Base-by-base conservation (phyloP, 1,140 invertebrate species). In the Drosophila pseudoananassae region DNA sequence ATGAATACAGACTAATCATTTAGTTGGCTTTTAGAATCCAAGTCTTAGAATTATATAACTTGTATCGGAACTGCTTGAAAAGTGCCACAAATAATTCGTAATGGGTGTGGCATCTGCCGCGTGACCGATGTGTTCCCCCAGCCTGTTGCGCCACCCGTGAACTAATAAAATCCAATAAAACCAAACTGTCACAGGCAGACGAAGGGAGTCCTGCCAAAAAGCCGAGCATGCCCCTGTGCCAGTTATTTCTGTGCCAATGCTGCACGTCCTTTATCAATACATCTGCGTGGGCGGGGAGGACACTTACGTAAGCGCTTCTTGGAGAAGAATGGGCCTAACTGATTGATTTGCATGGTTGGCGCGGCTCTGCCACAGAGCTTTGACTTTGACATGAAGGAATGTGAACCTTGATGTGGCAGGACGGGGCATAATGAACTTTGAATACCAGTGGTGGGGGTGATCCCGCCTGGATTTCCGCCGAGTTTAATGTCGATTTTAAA, bases 201-300 rank as follows among this genome's bases (percentile, higher is more conserved):
- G 51, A 36, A 52, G 49, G 7, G 4, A 20, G 53, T 38, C 38
- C 27, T 15, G 36, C 27, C 33, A 9, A 20, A 14, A 1, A 15
- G 12, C 12, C 25, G 15, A 29, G 15, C 25, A 5, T 5, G 25
- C n/a, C 33, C 14, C 52, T 59, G 52, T 60, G 49, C 57, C 78
- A 83, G 83, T 87, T 88, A 87, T 87, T 87, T 82, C 83, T 88
- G 66, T 78, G 79, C 88, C 83, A 88, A 88, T 88, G 84, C 78
- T 82, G 83, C 82, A 87, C 78, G 83, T 76, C 83, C 75, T 83
- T 88, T 75, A 82, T 76, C 82, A 82, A 83, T 88, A 82, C 83
- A 60, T 83, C 83, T 82, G 51, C 52, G 63, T 56, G 31, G 17
- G 51, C 3, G 9, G 14, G 33, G 58, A 40, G 54, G 43, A 55